These are phyloP conservation scores for Nerophis lumbriciformis DNA, from an alignment of 2,113 vertebrate species.

Conservation along the genomic window DNA sequence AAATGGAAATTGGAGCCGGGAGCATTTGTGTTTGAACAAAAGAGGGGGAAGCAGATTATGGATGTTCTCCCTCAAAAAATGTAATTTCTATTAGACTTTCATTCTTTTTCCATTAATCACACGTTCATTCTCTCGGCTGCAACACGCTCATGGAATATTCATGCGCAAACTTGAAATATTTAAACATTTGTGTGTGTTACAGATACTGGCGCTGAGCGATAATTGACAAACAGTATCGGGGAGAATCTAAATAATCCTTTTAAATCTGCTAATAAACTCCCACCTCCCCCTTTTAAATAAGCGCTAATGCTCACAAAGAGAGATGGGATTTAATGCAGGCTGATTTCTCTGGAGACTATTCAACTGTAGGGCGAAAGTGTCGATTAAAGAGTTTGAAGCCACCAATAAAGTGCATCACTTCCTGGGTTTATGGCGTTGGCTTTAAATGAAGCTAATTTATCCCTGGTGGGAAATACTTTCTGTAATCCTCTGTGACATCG, in stretches of 20 bases:
- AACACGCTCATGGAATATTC: slow-evolving; percentile 2
- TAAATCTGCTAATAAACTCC: neutral
- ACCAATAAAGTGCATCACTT: neutral
- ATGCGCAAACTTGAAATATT: neutral
- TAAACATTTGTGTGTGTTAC: neutral
- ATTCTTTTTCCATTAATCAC: slow-evolving; percentile 3
- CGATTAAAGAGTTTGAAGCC: neutral
- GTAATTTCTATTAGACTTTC: slow-evolving; percentile 4
- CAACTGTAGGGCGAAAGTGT: neutral
- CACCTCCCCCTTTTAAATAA: neutral
- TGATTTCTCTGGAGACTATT: neutral
- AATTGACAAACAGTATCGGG: neutral
- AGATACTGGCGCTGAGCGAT: neutral
- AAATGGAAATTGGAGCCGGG: slow-evolving; percentile 2
- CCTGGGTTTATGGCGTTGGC: neutral
- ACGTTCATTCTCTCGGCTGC: neutral
- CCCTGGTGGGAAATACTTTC: neutral
- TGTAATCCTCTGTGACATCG: neutral
- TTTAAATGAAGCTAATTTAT: neutral
- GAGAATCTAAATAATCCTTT: neutral
- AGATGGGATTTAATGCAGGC: neutral
- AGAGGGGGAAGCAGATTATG: slow-evolving; percentile 3
- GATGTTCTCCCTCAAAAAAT: neutral
- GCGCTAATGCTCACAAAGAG: neutral
- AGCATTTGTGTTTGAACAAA: slow-evolving; percentile 5